Conservation (phyloP, 1,140 invertebrate species). For the Steinernema khuongi region DNA sequence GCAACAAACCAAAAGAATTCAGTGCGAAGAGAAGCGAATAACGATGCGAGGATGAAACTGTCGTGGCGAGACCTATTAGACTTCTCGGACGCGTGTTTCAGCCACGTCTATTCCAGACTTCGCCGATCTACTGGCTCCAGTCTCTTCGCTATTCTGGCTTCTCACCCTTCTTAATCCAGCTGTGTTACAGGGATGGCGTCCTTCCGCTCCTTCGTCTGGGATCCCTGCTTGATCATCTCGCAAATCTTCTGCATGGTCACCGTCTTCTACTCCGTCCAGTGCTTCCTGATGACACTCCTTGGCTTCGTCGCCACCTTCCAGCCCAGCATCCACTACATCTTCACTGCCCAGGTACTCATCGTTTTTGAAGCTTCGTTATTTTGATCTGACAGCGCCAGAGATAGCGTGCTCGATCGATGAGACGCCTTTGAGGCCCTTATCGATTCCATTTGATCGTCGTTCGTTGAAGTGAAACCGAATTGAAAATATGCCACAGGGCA, state of each 20-base stretch:
- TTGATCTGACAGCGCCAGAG: background rate
- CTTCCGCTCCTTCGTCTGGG: constrained; percentile 52
- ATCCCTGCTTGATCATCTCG: constrained; percentile 87
- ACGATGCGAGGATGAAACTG: too few relatives aligned
- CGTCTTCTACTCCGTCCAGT: constrained; percentile 47
- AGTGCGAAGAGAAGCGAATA: too few relatives aligned
- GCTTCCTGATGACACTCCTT: constrained; percentile 39
- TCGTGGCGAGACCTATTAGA: too few relatives aligned
- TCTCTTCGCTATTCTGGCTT: background rate
- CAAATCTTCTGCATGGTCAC: constrained; percentile 88
- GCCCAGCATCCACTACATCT: constrained; percentile 43
- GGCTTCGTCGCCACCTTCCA: constrained; percentile 32
- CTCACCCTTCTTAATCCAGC: background rate
- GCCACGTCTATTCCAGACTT: too few relatives aligned
- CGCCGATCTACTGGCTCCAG: too few relatives aligned
- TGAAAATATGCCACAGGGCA: too few relatives aligned
- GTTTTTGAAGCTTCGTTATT: constrained; percentile 21
- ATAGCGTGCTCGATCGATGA: background rate
- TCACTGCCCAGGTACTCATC: constrained; percentile 28
- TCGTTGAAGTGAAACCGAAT: too few relatives aligned
- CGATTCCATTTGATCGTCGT: too few relatives aligned
- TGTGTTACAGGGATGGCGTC: constrained; percentile 23
- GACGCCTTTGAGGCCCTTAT: background rate
- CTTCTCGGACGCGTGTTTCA: too few relatives aligned
- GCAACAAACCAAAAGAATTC: too few relatives aligned